These are phyloP conservation scores for Gadopsis bispinosus DNA, from an alignment of 2,797 vertebrate genomes.

Conservation along the genomic window DNA sequence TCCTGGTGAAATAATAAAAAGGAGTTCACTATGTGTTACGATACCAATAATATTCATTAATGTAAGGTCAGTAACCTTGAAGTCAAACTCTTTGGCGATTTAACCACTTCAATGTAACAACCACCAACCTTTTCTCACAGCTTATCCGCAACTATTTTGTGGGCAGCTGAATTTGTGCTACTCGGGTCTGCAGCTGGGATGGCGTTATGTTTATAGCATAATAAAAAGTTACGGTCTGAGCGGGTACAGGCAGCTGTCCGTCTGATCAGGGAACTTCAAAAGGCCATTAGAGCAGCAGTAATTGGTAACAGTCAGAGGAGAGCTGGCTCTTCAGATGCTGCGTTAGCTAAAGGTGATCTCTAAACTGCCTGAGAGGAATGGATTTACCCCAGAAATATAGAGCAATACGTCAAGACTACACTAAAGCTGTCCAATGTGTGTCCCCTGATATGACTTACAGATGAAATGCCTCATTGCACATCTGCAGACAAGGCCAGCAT, in stretches of 20 bases:
- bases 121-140: background rate
- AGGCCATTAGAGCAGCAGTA: slow-evolving; percentile 28
- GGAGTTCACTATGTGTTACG: background rate
- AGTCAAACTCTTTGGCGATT: background rate
- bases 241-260: slow-evolving; percentile 70
- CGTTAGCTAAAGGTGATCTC: slow-evolving; percentile 41
- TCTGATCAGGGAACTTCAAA: slow-evolving; percentile 64
- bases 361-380: slow-evolving; percentile 34
- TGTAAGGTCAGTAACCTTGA: slow-evolving; percentile 11
- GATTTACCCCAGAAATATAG: slow-evolving; percentile 43
- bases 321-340: slow-evolving; percentile 24
- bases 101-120: slow-evolving; percentile 4
- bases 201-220: slow-evolving; percentile 22
- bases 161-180: background rate
- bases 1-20: too few relatives aligned
- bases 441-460: slow-evolving; percentile 25
- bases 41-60: background rate
- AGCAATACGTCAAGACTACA: slow-evolving; percentile 45
- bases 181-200: background rate
- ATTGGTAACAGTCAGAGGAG: slow-evolving; percentile 30
- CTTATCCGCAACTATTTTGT: background rate
- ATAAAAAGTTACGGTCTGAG: background rate
- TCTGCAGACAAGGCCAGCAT: slow-evolving; percentile 40
- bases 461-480: slow-evolving; percentile 50
- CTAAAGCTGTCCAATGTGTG: slow-evolving; percentile 22